Evolutionary conservation across 2,113 vertebrate genomes (phyloP), one percentile per base, ranked within the genome.

Genomic region (Peromyscus californicus): DNA sequence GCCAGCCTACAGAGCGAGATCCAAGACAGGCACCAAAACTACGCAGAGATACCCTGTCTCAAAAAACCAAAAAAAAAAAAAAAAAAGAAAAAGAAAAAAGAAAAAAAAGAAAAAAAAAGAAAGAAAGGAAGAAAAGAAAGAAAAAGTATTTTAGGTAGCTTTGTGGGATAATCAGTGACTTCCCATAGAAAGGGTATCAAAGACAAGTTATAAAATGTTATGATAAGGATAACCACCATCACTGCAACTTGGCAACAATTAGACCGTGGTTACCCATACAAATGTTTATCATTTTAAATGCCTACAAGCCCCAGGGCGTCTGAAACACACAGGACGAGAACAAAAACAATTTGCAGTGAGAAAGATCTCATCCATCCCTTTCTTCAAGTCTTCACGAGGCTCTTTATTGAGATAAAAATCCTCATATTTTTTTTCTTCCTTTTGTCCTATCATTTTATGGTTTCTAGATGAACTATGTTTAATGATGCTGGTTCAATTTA

Each of bases 151-250:
- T 51, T 51, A 51, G 10, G 10, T 74, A 89, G 45, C 31, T 45
- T 94, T 95, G 36, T 86, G 21, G 78, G 33, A 72, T 3, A 72
- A 67, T 63, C 19, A 78, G 70, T 70, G 39, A 17, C 67, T 91
- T 93, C 78, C 24, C 21, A 26, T 87, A 33, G 93, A 67, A 78
- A 26, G 42, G 7, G 8, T 54, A 84, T 89, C 65, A 57, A 17
- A 39, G 24, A 90, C 26, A 26, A 76, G 2, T 48, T 96, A 74
- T 96, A 78, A 96, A 96, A 96, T 92, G 42, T 90, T 93, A 95
- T 74, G 39, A 82, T 86, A 82, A 91, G 24, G 15, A 82, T 94
- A 86, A 95, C 91, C 54, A 89, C 48, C 48, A 69, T 33, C 48
- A 57, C 45, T 91, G 17, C 89, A 89, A 78, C 45, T 89, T 91